A percentile compares a stretch with the other conserved stretches of the same genome.
Conservation (phyloP, 1,140 invertebrate species). For the Coelopa frigida region DNA sequence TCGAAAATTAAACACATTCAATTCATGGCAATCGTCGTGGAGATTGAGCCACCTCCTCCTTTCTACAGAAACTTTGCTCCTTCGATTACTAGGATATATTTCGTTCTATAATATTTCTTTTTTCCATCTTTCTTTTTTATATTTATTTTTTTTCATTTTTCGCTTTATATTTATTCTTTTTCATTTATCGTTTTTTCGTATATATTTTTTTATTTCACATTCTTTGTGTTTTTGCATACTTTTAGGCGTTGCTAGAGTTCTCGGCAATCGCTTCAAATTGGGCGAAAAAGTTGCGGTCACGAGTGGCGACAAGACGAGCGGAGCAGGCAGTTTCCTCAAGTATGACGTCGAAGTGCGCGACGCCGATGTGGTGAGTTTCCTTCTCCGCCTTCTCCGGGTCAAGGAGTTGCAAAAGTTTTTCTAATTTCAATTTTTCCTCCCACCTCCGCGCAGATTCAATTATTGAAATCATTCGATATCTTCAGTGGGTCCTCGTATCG, state of each 20-base stretch:
- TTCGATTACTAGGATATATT: too few relatives aligned
- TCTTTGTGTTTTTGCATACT: slow-evolving; percentile 6
- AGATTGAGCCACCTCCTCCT: too few relatives aligned
- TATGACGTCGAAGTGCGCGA: slow-evolving; percentile 42
- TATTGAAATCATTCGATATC: slow-evolving; percentile 35
- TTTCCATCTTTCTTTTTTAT: too few relatives aligned
- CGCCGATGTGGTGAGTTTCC: slow-evolving; percentile 30
- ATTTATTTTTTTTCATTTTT: slow-evolving; percentile 10
- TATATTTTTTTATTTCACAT: slow-evolving; percentile 1
- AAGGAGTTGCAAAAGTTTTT: slow-evolving; percentile 7
- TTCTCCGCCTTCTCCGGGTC: background rate
- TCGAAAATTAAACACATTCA: too few relatives aligned
- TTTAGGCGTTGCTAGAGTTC: slow-evolving; percentile 31
- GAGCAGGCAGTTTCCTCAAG: slow-evolving; percentile 30
- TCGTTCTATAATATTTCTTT: too few relatives aligned
- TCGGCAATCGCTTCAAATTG: slow-evolving; percentile 27
- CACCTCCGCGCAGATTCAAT: slow-evolving; percentile 28
- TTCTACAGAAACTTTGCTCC: too few relatives aligned
- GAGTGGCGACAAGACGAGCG: slow-evolving; percentile 26
- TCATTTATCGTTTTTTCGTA: background rate
- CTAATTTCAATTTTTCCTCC: slow-evolving; percentile 11
- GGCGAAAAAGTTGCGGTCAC: slow-evolving; percentile 37
- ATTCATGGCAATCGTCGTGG: too few relatives aligned
- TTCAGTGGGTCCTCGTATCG: slow-evolving; percentile 38
- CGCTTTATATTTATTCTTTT: background rate